phyloP scores from a whole-genome alignment of 2,797 vertebrate genomes.

The Sebastes itinus region DNA sequence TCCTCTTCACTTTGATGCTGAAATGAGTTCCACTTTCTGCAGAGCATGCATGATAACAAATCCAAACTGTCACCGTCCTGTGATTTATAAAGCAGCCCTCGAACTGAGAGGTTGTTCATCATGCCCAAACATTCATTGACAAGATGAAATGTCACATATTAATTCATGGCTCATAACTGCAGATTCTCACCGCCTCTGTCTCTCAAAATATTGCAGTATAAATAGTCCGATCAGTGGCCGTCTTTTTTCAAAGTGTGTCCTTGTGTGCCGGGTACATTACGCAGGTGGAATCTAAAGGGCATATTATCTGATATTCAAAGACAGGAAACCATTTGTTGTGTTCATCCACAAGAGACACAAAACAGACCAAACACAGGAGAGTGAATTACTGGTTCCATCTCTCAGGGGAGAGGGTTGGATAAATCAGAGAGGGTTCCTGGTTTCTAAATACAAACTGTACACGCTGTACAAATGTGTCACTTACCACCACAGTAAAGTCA shows the following conservation, averaged over 20 bases:
- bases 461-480: not conserved
- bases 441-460: not conserved
- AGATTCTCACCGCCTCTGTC: not conserved
- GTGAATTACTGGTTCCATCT: not conserved
- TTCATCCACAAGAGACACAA: not conserved
- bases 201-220: slow-evolving; percentile 26
- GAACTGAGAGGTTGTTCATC: slow-evolving; percentile 56
- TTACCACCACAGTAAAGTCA: not conserved
- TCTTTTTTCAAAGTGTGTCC: slow-evolving; percentile 15
- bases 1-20: slow-evolving; percentile 42
- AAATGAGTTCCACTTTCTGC: slow-evolving; percentile 58
- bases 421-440: not conserved
- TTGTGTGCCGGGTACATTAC: not conserved
- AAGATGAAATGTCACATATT: slow-evolving; percentile 68
- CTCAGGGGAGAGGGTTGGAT: not conserved
- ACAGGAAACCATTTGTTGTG: not conserved
- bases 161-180: slow-evolving; percentile 52
- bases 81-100: slow-evolving; percentile 60
- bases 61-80: slow-evolving; percentile 66
- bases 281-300: slow-evolving; percentile 4
- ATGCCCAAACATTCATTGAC: slow-evolving; percentile 58
- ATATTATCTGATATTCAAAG: slow-evolving; percentile 14
- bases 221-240: slow-evolving; percentile 34
- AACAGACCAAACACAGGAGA: not conserved
- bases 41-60: slow-evolving; percentile 52